phyloP scores from a whole-genome alignment of 2,888 invertebrate species.

The Trissonchulus sp. region DNA sequence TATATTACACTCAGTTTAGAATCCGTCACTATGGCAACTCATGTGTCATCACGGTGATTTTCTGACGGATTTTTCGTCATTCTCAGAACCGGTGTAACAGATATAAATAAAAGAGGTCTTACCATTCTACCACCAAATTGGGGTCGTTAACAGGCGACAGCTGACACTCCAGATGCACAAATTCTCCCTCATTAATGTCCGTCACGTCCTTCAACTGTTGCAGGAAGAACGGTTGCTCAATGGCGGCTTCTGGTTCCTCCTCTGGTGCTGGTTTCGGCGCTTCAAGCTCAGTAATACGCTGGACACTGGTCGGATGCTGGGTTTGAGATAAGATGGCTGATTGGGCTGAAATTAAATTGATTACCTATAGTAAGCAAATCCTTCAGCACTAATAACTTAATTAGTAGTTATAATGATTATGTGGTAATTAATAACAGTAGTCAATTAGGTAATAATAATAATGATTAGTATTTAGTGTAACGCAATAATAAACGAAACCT shows the following conservation, averaged over 20 bases:
- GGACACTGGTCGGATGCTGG: slow-evolving; percentile 45
- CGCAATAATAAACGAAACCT: no score
- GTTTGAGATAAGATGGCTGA: slow-evolving; percentile 43
- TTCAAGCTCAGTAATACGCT: slow-evolving; percentile 41
- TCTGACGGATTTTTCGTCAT: no score
- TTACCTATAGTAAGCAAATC: not conserved
- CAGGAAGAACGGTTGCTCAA: slow-evolving; percentile 37
- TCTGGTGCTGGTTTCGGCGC: slow-evolving; percentile 43
- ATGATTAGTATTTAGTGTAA: not conserved
- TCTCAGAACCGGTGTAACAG: no score
- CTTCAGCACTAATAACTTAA: not conserved
- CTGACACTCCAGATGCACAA: slow-evolving; percentile 56
- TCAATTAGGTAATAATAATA: not conserved
- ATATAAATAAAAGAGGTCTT: not conserved
- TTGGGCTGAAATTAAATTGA: slow-evolving; percentile 42
- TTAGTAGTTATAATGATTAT: not conserved
- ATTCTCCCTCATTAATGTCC: slow-evolving; percentile 54
- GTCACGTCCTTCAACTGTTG: slow-evolving; percentile 30
- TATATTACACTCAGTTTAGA: no score
- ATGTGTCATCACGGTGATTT: no score
- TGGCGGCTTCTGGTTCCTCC: slow-evolving; percentile 43
- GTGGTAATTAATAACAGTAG: not conserved
- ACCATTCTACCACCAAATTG: slow-evolving; percentile 55
- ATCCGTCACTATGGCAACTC: no score
- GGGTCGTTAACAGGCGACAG: slow-evolving; percentile 57